Conservation (phyloP, 2,888 invertebrate genomes). For the Sesia apiformis region DNA sequence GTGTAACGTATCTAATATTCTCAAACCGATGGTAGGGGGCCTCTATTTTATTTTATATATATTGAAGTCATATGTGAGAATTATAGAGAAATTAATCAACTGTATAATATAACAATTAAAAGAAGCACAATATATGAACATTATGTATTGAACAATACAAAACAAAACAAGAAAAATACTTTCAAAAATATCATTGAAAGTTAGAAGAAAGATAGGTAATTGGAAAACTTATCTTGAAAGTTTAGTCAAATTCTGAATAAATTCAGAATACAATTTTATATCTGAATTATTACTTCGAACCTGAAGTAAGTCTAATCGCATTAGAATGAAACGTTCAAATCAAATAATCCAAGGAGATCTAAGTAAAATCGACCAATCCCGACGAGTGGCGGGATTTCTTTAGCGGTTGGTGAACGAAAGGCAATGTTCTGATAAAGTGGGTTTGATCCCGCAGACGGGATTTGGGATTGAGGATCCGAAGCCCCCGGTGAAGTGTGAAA, state of each 20-base stretch:
- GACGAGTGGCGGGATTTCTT: slow-evolving; percentile 15
- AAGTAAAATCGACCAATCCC: slow-evolving; percentile 5
- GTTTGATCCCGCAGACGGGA: slow-evolving; percentile 35
- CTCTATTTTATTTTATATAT: no score
- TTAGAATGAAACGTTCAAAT: not conserved
- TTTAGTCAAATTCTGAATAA: no score
- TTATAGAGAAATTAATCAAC: no score
- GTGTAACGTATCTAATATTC: not conserved
- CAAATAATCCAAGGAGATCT: slow-evolving; percentile 4
- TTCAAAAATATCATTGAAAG: no score
- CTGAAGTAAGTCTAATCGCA: not conserved
- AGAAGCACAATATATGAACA: no score
- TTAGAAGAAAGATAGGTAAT: no score
- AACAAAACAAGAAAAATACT: no score
- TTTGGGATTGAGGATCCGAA: slow-evolving; percentile 21
- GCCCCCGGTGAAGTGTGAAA: slow-evolving; percentile 31
- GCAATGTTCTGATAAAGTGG: slow-evolving; percentile 50
- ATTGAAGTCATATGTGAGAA: no score
- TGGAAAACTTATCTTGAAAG: no score
- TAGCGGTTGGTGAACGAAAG: slow-evolving; percentile 29
- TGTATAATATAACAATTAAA: no score
- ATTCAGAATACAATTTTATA: no score
- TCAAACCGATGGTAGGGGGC: not conserved
- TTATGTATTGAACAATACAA: no score
- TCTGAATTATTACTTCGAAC: not conserved